Conservation (phyloP, 2,797 vertebrate species). For the Pygocentrus nattereri region DNA sequence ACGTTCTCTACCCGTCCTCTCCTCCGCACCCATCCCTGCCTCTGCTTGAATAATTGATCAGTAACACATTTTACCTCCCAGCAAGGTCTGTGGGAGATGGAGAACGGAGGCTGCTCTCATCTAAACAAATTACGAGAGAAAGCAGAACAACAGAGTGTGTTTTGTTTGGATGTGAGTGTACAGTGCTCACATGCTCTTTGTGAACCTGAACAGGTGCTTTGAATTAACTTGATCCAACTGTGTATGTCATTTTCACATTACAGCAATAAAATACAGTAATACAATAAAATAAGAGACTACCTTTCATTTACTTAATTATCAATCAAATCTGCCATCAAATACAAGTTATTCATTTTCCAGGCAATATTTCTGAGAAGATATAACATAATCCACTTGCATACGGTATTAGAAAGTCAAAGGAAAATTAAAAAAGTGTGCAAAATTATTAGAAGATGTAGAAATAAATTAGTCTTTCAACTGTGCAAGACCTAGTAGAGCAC, state of each 20-base stretch:
- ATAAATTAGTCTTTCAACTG: too few species aligned
- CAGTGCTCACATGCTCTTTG: background rate
- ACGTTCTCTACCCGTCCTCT: constrained; percentile 22
- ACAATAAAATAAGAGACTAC: too few species aligned
- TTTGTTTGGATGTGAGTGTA: background rate
- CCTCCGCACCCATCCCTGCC: constrained; percentile 59
- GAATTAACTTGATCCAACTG: background rate
- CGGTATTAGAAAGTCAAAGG: too few species aligned
- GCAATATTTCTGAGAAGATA: too few species aligned
- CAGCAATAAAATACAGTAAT: background rate
- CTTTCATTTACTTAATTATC: too few species aligned
- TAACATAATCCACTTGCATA: too few species aligned
- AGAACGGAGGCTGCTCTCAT: constrained; percentile 18
- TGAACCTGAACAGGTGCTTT: background rate
- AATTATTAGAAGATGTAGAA: too few species aligned
- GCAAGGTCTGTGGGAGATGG: constrained; percentile 29
- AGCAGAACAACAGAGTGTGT: background rate
- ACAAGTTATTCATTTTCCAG: too few species aligned
- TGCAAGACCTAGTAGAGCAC: too few species aligned
- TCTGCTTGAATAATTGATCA: constrained; percentile 80
- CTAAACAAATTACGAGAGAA: background rate
- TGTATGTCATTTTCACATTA: background rate
- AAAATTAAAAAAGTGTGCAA: too few species aligned
- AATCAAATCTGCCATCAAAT: too few species aligned
- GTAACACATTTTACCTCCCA: constrained; percentile 65